These are phyloP conservation scores for Avahi laniger DNA, from an alignment of 2,797 vertebrate species.

Conservation along the genomic window DNA sequence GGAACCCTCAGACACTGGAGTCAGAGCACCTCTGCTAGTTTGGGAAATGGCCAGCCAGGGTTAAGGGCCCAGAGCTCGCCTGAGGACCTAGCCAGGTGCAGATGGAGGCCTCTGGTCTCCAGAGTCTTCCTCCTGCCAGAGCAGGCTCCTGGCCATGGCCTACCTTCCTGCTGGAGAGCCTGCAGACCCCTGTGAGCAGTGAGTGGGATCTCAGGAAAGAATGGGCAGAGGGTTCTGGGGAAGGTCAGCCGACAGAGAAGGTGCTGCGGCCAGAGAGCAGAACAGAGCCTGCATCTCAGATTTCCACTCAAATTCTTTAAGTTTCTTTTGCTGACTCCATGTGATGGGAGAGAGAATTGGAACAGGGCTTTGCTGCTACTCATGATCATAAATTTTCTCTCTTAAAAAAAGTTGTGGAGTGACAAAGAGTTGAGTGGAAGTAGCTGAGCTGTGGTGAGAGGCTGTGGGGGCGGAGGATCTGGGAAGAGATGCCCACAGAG, in stretches of 20 bases:
- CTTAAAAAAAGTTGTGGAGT: neutral
- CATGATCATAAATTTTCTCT: neutral
- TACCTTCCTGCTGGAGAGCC: neutral
- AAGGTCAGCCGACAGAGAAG: neutral
- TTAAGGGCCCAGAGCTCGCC: neutral
- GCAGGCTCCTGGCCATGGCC: too few species aligned
- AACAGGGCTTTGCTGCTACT: neutral
- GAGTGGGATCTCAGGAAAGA: neutral
- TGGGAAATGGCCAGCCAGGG: neutral
- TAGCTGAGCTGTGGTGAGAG: neutral
- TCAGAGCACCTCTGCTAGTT: neutral
- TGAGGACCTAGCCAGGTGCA: neutral
- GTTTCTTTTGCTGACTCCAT: neutral
- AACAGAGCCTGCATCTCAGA: neutral
- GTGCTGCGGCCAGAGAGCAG: neutral
- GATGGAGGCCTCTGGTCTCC: neutral
- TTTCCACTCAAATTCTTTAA: neutral
- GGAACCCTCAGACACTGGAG: rapidly evolving
- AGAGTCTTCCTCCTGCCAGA: too few species aligned
- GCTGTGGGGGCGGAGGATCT: neutral
- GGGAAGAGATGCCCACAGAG: neutral
- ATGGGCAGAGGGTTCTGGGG: neutral
- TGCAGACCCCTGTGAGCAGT: neutral
- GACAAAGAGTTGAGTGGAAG: neutral
- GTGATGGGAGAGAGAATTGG: neutral